Conservation (phyloP, 2,113 vertebrate species). For the Hippocampus barbouri region DNA sequence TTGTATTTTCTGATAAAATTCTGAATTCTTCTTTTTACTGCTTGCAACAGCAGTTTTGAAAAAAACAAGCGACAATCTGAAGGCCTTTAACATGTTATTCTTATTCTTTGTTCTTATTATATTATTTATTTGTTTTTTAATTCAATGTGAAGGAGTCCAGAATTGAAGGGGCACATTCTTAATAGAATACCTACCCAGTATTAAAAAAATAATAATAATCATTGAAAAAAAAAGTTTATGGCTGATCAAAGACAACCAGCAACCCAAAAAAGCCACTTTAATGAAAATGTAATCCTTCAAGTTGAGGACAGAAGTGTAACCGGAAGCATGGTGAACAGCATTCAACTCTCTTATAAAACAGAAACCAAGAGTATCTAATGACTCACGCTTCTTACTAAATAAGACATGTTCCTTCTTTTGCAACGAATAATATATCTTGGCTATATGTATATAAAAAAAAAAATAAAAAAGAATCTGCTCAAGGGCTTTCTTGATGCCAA, state of each 20-base stretch:
- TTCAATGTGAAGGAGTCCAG: background rate
- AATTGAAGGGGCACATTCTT: background rate
- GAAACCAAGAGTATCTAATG: constrained; percentile 1
- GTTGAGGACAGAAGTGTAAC: background rate
- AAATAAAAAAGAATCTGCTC: background rate
- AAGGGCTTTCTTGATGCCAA: background rate
- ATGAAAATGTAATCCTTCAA: background rate
- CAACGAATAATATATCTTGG: no score
- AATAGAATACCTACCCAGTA: background rate
- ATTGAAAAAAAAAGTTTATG: no score
- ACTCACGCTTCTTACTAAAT: background rate
- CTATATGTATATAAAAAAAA: no score
- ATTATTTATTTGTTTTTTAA: background rate
- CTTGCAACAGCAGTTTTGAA: no score
- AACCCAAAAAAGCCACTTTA: background rate
- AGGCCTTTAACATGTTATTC: background rate
- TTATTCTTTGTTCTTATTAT: background rate
- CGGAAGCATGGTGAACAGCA: background rate
- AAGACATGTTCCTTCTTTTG: background rate
- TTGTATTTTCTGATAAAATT: background rate
- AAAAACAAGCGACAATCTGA: no score
- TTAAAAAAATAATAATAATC: no score
- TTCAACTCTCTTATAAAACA: constrained; percentile 1
- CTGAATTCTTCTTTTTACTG: background rate
- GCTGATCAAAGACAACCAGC: background rate